phyloP scores from a whole-genome alignment of 2,888 invertebrate genomes.

The Nomada ferruginata region DNA sequence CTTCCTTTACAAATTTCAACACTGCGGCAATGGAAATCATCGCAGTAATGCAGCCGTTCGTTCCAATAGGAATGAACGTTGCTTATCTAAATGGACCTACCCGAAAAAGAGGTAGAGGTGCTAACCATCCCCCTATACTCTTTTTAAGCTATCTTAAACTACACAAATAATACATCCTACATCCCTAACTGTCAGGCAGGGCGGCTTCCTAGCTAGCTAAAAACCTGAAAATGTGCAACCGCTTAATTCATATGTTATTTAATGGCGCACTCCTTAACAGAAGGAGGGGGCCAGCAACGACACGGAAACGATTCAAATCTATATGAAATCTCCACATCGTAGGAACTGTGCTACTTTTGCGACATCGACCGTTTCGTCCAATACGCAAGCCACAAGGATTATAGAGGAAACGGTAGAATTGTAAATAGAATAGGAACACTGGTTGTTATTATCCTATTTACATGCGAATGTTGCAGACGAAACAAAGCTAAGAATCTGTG shows the following conservation, averaged over 20 bases:
- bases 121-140: slow-evolving; percentile 16
- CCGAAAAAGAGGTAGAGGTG: slow-evolving; percentile 27
- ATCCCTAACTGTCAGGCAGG: not conserved
- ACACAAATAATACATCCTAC: not conserved
- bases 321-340: not conserved
- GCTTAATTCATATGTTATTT: not conserved
- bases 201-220: not conserved
- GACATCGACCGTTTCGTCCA: not conserved
- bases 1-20: slow-evolving; percentile 31
- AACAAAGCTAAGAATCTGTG: slow-evolving; percentile 22
- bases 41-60: not conserved
- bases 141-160: not conserved
- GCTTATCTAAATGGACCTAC: slow-evolving; percentile 2
- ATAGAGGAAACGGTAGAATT: not conserved
- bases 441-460: slow-evolving; percentile 20
- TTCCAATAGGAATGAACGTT: not conserved
- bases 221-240: not conserved
- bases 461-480: slow-evolving; percentile 35
- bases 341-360: not conserved
- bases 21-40: not conserved
- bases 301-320: slow-evolving; percentile 6
- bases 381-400: slow-evolving; percentile 18
- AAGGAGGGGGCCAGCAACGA: not conserved
- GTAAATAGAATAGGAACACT: slow-evolving; percentile 21
- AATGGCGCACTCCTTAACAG: not conserved